Evolutionary conservation across 2,888 invertebrate species (phyloP).

Genomic region (Thymelicus lineola): DNA sequence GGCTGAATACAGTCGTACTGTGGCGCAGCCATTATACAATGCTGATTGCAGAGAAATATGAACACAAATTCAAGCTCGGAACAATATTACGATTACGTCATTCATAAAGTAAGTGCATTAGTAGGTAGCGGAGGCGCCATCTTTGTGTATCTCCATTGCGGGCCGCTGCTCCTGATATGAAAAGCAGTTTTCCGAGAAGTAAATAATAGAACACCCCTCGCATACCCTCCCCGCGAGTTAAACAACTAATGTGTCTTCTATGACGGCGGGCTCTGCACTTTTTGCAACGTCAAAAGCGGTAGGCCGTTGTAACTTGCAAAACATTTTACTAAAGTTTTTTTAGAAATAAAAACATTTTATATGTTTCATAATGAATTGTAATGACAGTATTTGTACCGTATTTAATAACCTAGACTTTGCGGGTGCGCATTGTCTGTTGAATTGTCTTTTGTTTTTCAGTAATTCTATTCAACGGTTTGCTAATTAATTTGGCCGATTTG

Average conservation of each 20-base stretch:
- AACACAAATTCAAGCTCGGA: constrained; percentile 63
- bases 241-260: constrained; percentile 55
- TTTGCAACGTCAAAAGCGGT: constrained; percentile 36
- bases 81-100: constrained; percentile 76
- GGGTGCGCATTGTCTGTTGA: too few species aligned
- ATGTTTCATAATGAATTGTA: too few species aligned
- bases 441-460: too few species aligned
- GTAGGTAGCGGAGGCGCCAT: constrained; percentile 64
- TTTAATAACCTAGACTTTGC: too few species aligned
- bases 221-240: constrained; percentile 44
- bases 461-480: too few species aligned
- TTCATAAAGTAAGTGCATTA: constrained; percentile 76
- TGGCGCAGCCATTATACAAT: constrained; percentile 39
- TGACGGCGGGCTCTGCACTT: constrained; percentile 39
- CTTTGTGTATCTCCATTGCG: constrained; percentile 67
- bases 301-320: constrained; percentile 13
- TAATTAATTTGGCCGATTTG: too few species aligned
- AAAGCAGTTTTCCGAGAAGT: constrained; percentile 74
- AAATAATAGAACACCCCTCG: constrained; percentile 71
- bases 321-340: constrained; percentile 6
- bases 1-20: constrained; percentile 24
- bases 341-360: too few species aligned
- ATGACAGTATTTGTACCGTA: too few species aligned
- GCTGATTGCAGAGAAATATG: constrained; percentile 51
- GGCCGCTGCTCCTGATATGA: constrained; percentile 77